Evolutionary conservation across 35 echinoderm and acorn worm species (phyloP).

Genomic region (Ptychodera flava): DNA sequence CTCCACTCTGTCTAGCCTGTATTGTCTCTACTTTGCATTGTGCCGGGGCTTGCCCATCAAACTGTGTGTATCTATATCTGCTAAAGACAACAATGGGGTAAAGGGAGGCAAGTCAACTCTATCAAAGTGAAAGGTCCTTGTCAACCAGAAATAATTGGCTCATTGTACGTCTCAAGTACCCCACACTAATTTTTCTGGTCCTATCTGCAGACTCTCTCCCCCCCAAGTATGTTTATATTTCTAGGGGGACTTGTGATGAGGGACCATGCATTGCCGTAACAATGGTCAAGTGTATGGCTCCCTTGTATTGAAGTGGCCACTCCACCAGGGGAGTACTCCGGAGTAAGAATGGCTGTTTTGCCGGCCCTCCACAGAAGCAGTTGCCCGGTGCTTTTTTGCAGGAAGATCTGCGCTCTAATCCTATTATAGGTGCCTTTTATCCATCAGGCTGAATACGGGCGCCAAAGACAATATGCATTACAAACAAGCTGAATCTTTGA

Average conservation of each 20-base stretch:
- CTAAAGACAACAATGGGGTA: background rate
- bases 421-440: background rate
- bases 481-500: background rate
- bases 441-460: background rate
- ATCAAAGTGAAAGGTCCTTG: background rate
- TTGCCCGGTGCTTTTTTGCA: too few species aligned
- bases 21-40: background rate
- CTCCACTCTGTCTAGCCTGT: background rate
- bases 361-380: too few species aligned
- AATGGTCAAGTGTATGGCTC: too few species aligned
- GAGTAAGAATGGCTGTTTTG: too few species aligned
- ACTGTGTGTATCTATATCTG: background rate
- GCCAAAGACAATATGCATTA: conserved; percentile 1
- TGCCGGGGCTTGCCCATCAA: background rate
- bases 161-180: background rate
- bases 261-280: too few species aligned
- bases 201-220: too few species aligned
- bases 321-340: too few species aligned
- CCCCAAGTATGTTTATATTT: too few species aligned
- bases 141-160: conserved; percentile 1
- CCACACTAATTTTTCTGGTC: background rate
- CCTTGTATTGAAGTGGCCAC: too few species aligned
- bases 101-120: background rate
- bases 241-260: too few species aligned
- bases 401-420: background rate